Base-by-base conservation (phyloP, 2,888 invertebrate genomes). In the Meliscaeva auricollis region DNA sequence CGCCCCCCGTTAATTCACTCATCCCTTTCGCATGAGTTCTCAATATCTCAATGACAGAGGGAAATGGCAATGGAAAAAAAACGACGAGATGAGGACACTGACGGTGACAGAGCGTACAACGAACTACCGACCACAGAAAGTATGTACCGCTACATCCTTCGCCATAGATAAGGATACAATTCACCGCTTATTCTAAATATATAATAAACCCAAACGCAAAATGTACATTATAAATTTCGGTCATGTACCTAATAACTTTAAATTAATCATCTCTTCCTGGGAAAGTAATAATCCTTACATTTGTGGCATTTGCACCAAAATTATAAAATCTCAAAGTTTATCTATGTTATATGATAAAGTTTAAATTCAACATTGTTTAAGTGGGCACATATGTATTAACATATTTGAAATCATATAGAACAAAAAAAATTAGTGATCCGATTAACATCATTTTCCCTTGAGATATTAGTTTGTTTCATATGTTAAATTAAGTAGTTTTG, bases 221-320 rank as follows among this genome's bases (percentile, higher is more conserved):
- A 69, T 84, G 79, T 46, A 82, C 89, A 92, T 91, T 91, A 91
- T 91, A 91, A 91, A 91, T 92, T 91, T 91, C 89, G 91, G 91
- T 92, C 91, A 91, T 91, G 91, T 91, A 91, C 91, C 91, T 91
- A 91, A 91, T 91, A 91, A 91, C 91, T 91, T 90, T 90, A 91
- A 91, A 91, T 92, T 92, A 92, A 91, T 91, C 91, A 91, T 91
- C 91, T 91, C 90, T 91, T 91, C 90, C 91, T 88, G 90, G 89
- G 87, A 87, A 88, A 88, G 87, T 75, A 88, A 88, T 88, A 87
- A 88, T 87, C 87, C 87, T 87, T 87, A 87, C 85, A 88, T 88
- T 88, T 87, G 79, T 79, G 87, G 78, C 72, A 75, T 68, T 82
- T 76, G 72, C 46, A 62, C 78, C 50, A 44, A 54, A 22, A 22